phyloP scores from a whole-genome alignment of 92 coral and sea anemone species.

The Isaurus tuberculatus region DNA sequence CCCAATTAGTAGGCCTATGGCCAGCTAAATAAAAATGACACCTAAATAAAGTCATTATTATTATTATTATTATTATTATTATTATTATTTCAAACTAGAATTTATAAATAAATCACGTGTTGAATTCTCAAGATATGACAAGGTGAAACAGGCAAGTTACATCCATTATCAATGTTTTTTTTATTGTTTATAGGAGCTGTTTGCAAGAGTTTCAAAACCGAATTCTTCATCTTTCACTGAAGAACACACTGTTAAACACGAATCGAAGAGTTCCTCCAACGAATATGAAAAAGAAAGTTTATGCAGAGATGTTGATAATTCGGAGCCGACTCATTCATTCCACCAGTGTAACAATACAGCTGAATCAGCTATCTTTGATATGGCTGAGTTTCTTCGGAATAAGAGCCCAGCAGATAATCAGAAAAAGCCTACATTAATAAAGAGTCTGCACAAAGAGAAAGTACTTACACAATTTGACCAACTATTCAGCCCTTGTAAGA shows the following conservation, averaged over 20 bases:
- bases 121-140: too few relatives aligned
- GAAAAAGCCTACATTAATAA: neutral
- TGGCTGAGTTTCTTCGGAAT: constrained; percentile 35
- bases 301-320: neutral
- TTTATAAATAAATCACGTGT: too few relatives aligned
- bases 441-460: neutral
- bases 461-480: constrained; percentile 3
- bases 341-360: neutral
- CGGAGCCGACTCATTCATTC: neutral
- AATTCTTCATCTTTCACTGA: neutral
- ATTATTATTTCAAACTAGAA: too few relatives aligned
- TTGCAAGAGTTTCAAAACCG: neutral
- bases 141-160: too few relatives aligned
- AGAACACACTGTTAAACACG: neutral
- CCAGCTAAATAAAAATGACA: too few relatives aligned
- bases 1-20: too few relatives aligned
- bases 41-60: too few relatives aligned
- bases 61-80: too few relatives aligned
- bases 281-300: neutral
- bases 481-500: constrained; percentile 2
- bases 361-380: neutral
- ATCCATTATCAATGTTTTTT: too few relatives aligned
- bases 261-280: neutral
- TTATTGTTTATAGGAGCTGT: constrained; percentile 15
- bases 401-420: neutral